These are phyloP conservation scores for Corticium candelabrum DNA, from an alignment of 37 sponge, comb jelly and placozoan genomes.

Conservation along the genomic window DNA sequence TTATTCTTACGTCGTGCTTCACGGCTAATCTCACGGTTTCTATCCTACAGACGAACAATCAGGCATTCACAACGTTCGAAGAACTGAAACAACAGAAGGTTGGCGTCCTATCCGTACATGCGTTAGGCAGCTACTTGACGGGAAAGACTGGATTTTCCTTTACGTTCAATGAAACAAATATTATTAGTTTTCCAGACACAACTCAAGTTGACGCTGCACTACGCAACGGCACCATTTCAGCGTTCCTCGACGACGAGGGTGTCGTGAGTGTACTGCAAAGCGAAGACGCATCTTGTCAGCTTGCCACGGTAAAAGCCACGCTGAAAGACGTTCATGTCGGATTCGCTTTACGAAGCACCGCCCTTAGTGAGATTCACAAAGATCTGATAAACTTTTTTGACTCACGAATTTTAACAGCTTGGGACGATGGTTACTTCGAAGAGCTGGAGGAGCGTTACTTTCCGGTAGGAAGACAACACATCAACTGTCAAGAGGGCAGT, in stretches of 20 bases:
- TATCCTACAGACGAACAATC: neutral
- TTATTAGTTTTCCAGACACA: neutral
- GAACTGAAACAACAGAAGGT: neutral
- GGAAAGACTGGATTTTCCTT: too few relatives aligned
- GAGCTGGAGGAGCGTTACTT: neutral
- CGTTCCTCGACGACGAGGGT: neutral
- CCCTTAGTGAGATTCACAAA: neutral
- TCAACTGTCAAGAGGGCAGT: neutral
- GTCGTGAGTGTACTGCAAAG: neutral
- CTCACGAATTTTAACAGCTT: neutral
- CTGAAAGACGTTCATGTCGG: neutral
- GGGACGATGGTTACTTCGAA: neutral
- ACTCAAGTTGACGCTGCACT: neutral
- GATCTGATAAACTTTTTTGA: neutral
- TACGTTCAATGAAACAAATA: neutral
- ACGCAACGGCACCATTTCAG: neutral
- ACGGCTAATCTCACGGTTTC: slow-evolving; percentile 1
- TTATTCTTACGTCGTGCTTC: neutral
- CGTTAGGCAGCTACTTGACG: neutral
- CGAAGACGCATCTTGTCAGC: neutral
- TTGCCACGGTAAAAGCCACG: neutral
- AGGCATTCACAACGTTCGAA: neutral
- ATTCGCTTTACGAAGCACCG: neutral
- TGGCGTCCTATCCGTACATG: neutral
- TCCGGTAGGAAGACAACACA: neutral